Percentiles rank a stretch among this genome's conserved stretches.
Conservation (phyloP, 2,797 vertebrate genomes). For the Anguilla marmorata region DNA sequence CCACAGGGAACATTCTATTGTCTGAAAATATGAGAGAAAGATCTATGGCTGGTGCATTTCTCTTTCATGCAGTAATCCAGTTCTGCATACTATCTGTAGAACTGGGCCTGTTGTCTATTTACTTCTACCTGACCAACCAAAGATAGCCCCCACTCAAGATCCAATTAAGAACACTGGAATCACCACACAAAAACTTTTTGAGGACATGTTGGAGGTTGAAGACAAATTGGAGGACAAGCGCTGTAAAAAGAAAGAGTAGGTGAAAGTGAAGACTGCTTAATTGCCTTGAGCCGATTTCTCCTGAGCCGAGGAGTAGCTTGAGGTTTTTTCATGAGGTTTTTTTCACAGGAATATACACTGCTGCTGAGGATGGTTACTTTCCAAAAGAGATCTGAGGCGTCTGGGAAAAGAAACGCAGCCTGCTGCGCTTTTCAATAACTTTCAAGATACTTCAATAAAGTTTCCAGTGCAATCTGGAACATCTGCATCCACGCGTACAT, state of each 20-base stretch:
- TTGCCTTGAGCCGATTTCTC: slow-evolving; percentile 4
- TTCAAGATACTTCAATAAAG: slow-evolving; percentile 6
- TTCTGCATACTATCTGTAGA: not conserved
- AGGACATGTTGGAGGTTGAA: not conserved
- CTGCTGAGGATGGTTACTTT: not conserved
- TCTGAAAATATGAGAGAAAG: not conserved
- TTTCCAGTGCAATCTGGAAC: not conserved
- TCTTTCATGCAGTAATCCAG: not conserved
- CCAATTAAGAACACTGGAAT: not conserved
- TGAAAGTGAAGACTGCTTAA: slow-evolving; percentile 6
- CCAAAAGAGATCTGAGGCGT: slow-evolving; percentile 16
- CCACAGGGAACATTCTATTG: not conserved
- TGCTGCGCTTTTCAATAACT: slow-evolving; percentile 17
- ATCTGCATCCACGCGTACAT: not conserved
- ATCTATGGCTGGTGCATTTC: not conserved
- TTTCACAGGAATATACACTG: not conserved
- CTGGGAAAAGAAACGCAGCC: slow-evolving; percentile 14
- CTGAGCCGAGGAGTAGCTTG: not conserved
- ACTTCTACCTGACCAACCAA: not conserved
- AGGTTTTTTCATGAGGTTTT: slow-evolving; percentile 2
- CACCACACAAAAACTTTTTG: not conserved
- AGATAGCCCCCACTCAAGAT: not conserved
- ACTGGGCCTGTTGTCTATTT: not conserved
- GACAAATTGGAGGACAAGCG: not conserved
- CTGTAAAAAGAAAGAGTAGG: not conserved